phyloP scores from a whole-genome alignment of 2,888 invertebrate genomes.

The Scelioninae gen. 2 region DNA sequence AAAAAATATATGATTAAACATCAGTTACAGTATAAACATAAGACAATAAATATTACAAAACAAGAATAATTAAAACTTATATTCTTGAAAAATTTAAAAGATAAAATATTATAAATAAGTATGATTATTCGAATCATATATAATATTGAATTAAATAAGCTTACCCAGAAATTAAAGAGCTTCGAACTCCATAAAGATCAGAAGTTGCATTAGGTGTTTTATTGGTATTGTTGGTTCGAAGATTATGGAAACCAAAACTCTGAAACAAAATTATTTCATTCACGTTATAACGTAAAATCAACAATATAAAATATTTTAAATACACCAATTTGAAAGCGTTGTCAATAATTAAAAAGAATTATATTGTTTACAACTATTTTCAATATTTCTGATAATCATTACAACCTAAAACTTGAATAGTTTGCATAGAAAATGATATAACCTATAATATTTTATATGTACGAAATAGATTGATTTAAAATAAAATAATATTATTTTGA shows the following conservation, averaged over 20 bases:
- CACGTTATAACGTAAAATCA: neutral
- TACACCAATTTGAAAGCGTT: no score
- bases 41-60: no score
- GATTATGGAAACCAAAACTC: conserved; percentile 82
- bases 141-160: conserved; percentile 14
- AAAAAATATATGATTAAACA: no score
- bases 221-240: conserved; percentile 78
- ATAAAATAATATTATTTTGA: neutral
- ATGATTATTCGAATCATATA: neutral
- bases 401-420: no score
- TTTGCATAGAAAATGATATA: no score
- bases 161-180: conserved; percentile 79
- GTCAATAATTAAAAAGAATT: no score
- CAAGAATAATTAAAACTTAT: no score
- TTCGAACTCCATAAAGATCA: conserved; percentile 80
- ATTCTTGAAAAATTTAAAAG: neutral
- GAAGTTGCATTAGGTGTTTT: conserved; percentile 74
- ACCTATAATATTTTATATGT: no score
- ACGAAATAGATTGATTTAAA: neutral
- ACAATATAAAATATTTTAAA: no score
- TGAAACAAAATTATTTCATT: conserved; percentile 70
- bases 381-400: no score
- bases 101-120: neutral
- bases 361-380: no score
- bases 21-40: no score